A percentile compares a stretch with the other conserved stretches of the same genome.
phyloP scores from a whole-genome alignment of 2,797 vertebrate genomes.

The Tapera naevia region DNA sequence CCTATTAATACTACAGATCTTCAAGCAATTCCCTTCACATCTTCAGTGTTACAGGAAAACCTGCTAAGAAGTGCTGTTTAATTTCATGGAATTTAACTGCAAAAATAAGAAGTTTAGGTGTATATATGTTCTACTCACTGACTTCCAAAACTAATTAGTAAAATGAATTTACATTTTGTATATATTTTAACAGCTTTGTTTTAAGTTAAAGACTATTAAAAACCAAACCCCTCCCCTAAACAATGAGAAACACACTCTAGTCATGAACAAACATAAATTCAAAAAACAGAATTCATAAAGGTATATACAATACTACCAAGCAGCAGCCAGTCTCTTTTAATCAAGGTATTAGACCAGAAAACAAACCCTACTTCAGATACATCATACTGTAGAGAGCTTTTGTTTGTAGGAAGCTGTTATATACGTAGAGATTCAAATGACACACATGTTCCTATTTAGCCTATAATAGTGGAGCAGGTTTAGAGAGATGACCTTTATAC shows the following conservation, averaged over 20 bases:
- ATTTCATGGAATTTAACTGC: not conserved
- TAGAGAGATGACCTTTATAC: conserved; percentile 51
- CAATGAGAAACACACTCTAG: rapidly evolving
- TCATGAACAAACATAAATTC: not conserved
- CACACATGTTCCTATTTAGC: conserved; percentile 55
- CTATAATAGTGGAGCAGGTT: conserved; percentile 46
- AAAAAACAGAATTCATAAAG: not conserved
- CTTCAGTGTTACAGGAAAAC: not conserved
- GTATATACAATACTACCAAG: rapidly evolving
- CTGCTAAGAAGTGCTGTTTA: not conserved
- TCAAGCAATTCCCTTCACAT: not conserved
- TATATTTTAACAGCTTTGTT: not conserved
- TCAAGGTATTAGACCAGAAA: not conserved
- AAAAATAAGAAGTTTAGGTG: not conserved
- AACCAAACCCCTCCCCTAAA: not conserved
- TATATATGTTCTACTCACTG: not conserved
- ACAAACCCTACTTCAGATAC: conserved; percentile 36
- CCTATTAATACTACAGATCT: not conserved
- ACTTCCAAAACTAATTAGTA: not conserved
- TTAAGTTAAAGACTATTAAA: not conserved
- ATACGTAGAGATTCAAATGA: conserved; percentile 33
- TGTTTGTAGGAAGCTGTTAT: conserved; percentile 28
- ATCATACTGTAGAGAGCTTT: not conserved
- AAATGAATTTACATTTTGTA: not conserved
- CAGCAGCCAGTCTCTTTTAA: not conserved